Conservation (phyloP, 2,113 vertebrate genomes). For the Sterna hirundo region DNA sequence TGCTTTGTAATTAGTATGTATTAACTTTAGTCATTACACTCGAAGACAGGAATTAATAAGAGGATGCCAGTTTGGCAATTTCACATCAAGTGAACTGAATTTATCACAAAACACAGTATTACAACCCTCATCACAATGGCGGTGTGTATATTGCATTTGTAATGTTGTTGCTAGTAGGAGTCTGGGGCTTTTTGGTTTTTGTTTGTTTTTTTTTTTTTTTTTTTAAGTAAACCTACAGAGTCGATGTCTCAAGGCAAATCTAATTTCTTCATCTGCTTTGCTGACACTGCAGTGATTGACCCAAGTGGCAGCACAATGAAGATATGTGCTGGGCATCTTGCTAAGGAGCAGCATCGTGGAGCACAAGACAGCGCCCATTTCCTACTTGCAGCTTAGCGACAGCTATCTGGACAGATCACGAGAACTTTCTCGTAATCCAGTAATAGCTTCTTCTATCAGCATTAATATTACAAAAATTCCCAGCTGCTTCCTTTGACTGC, state of each 20-base stretch:
- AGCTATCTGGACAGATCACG: not conserved
- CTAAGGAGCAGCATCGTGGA: not conserved
- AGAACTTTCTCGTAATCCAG: not conserved
- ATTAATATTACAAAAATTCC: not conserved
- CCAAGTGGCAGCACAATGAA: fast-evolving
- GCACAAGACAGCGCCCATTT: not conserved
- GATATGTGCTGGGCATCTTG: not conserved
- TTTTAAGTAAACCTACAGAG: not conserved
- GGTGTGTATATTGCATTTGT: not conserved
- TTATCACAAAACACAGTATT: not conserved
- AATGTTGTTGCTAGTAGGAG: not conserved
- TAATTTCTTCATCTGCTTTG: not conserved
- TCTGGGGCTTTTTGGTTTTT: not conserved
- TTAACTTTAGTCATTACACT: not conserved
- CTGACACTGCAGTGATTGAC: not conserved
- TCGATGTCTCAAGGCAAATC: not conserved
- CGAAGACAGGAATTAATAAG: not conserved
- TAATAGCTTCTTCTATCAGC: not conserved
- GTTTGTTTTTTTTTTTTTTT: not conserved
- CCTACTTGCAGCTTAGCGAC: not conserved
- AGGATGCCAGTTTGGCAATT: not conserved
- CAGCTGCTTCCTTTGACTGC: not conserved
- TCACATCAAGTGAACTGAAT: not conserved
- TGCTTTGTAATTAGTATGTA: not conserved
- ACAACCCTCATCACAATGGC: not conserved